These are phyloP conservation scores for Apotomis turbidana DNA, from an alignment of 2,888 invertebrate genomes.

Conservation along the genomic window DNA sequence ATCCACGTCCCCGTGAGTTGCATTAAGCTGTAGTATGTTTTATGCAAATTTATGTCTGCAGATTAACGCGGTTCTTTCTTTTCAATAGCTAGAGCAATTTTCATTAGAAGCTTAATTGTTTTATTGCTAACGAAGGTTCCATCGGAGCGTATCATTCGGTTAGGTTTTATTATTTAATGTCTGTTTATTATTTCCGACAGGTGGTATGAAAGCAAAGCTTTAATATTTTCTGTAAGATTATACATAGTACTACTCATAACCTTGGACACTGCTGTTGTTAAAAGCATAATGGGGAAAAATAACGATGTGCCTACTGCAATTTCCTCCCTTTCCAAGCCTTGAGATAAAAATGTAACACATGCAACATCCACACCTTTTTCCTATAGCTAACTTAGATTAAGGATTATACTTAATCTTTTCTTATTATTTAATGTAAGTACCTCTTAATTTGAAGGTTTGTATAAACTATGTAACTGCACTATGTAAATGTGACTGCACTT, in stretches of 20 bases:
- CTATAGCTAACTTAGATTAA: too few relatives aligned
- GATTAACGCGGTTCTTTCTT: conserved; percentile 38
- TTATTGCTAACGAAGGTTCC: conserved; percentile 37
- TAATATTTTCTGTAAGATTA: background rate
- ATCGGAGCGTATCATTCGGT: conserved; percentile 41
- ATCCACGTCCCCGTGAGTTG: background rate
- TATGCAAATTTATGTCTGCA: conserved; percentile 40
- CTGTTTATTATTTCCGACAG: conserved; percentile 18
- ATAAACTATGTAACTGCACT: too few relatives aligned
- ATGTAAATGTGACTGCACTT: too few relatives aligned
- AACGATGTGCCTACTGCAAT: too few relatives aligned
- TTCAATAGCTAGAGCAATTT: conserved; percentile 28
- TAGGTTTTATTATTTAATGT: conserved; percentile 32
- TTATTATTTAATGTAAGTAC: too few relatives aligned
- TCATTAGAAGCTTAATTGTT: conserved; percentile 38
- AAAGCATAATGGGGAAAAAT: too few relatives aligned
- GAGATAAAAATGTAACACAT: too few relatives aligned
- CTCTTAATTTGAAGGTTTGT: too few relatives aligned
- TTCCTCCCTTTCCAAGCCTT: too few relatives aligned
- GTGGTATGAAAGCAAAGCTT: background rate
- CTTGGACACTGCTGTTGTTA: background rate
- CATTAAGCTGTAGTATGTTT: conserved; percentile 20
- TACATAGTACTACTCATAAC: background rate
- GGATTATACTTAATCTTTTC: too few relatives aligned
- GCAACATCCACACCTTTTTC: too few relatives aligned